phyloP scores from a whole-genome alignment of 2,888 invertebrate genomes.

The Branchellion lobata region DNA sequence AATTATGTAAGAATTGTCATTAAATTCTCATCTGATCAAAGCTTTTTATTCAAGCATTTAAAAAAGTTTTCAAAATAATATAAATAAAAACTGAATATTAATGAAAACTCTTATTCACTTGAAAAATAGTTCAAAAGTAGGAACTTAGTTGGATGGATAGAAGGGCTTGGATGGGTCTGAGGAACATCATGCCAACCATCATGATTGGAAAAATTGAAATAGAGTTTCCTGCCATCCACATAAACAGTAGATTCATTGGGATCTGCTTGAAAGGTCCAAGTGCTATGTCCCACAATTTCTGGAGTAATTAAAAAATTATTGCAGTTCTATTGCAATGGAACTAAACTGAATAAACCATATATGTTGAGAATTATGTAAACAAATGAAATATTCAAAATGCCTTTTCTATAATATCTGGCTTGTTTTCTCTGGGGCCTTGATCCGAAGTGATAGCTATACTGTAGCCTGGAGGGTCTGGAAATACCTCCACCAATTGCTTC shows the following conservation, averaged over 20 bases:
- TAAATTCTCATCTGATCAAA: not conserved
- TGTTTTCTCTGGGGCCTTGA: conserved; percentile 47
- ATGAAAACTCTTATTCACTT: not conserved
- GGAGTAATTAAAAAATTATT: conserved; percentile 45
- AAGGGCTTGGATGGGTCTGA: conserved; percentile 90
- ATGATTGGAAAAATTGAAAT: conserved; percentile 99
- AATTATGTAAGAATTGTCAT: too few relatives aligned
- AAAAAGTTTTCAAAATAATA: too few relatives aligned
- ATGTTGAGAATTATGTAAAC: not conserved
- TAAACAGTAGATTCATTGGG: conserved; percentile 98
- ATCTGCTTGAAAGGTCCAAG: conserved; percentile 85
- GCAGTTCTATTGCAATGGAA: not conserved
- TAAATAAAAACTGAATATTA: too few relatives aligned
- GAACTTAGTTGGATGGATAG: conserved; percentile 74
- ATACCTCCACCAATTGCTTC: conserved; percentile 5
- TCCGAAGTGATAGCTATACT: conserved; percentile 31
- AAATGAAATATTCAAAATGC: conserved; percentile 11
- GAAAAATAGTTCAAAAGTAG: too few relatives aligned
- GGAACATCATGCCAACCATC: conserved; percentile 99
- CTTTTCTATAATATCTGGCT: conserved; percentile 51
- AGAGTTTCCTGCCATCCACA: conserved; percentile 99
- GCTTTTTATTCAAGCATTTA: not conserved
- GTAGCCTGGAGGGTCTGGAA: conserved; percentile 46
- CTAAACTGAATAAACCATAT: not conserved
- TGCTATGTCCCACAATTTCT: conserved; percentile 92